phyloP scores from a whole-genome alignment of 2,113 vertebrate genomes.

The Procavia capensis region DNA sequence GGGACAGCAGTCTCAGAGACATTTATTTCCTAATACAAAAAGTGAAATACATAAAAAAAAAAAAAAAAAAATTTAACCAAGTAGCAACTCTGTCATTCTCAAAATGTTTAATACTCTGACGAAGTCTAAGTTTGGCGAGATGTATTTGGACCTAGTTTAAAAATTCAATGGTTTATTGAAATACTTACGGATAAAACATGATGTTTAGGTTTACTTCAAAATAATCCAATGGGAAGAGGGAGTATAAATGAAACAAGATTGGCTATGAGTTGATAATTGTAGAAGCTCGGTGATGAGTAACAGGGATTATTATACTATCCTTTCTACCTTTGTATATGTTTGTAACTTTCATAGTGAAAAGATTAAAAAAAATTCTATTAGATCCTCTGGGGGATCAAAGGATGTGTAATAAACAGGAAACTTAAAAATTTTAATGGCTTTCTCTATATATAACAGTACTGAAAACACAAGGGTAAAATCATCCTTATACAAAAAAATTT shows the following conservation, averaged over 20 bases:
- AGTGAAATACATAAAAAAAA: not conserved
- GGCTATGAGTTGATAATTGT: not conserved
- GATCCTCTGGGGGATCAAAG: not conserved
- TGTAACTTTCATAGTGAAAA: constrained; percentile 33
- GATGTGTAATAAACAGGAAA: not conserved
- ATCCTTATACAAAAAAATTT: constrained; percentile 4
- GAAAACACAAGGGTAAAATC: constrained; percentile 23
- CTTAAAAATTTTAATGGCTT: not conserved
- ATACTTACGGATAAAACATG: constrained; percentile 3
- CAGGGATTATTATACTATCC: not conserved
- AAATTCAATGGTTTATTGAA: constrained; percentile 36
- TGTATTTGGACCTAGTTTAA: constrained; percentile 30
- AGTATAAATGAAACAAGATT: constrained; percentile 29
- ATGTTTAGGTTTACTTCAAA: constrained; percentile 29
- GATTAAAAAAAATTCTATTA: not conserved
- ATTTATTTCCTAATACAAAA: constrained; percentile 30
- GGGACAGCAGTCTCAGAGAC: not conserved
- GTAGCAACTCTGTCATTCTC: not conserved
- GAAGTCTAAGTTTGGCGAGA: constrained; percentile 17
- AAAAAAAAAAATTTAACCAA: not conserved
- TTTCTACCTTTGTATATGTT: not conserved
- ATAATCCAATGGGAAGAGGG: not conserved
- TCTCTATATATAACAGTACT: not conserved
- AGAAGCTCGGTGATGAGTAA: not conserved
- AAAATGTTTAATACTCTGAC: constrained; percentile 53